phyloP scores from a whole-genome alignment of 2,113 vertebrate species.

The Sceloporus tristichus region DNA sequence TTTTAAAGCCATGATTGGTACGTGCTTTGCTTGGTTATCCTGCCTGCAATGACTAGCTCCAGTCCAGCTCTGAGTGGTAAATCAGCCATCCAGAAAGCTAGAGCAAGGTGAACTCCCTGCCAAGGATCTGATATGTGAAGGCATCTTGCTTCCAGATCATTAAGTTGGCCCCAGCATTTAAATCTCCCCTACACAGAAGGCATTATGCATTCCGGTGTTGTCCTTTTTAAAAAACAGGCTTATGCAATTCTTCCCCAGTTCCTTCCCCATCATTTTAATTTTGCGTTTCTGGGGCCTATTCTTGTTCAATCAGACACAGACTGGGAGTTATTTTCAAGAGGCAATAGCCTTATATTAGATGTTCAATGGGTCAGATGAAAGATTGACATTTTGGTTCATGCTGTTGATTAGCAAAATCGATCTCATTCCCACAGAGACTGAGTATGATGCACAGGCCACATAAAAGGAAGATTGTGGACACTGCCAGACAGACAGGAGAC shows the following conservation, averaged over 20 bases:
- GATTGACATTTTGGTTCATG: constrained; percentile 41
- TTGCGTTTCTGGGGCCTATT: neutral
- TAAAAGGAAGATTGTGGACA: constrained; percentile 26
- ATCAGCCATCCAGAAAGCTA: constrained; percentile 27
- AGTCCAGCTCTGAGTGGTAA: constrained; percentile 21
- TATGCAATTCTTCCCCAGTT: too few species aligned
- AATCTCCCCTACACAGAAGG: constrained; percentile 35
- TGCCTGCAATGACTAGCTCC: constrained; percentile 36
- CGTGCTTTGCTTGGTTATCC: constrained; percentile 20
- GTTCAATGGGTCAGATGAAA: neutral
- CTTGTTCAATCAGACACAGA: constrained; percentile 1
- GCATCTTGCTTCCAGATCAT: constrained; percentile 60
- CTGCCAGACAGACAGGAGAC: constrained; percentile 24
- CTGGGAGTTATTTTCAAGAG: neutral
- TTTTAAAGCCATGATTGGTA: neutral
- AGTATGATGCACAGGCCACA: constrained; percentile 13
- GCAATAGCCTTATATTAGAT: constrained; percentile 17
- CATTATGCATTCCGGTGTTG: neutral
- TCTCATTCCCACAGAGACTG: neutral
- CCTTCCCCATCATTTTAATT: neutral
- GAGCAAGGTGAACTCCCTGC: constrained; percentile 54
- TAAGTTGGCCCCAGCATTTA: constrained; percentile 61
- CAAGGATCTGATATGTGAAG: constrained; percentile 63
- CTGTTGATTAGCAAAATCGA: constrained; percentile 45
- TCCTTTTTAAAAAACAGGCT: neutral